These are phyloP conservation scores for Tetragnatha montana DNA, from an alignment of 2,888 invertebrate species.

Conservation along the genomic window DNA sequence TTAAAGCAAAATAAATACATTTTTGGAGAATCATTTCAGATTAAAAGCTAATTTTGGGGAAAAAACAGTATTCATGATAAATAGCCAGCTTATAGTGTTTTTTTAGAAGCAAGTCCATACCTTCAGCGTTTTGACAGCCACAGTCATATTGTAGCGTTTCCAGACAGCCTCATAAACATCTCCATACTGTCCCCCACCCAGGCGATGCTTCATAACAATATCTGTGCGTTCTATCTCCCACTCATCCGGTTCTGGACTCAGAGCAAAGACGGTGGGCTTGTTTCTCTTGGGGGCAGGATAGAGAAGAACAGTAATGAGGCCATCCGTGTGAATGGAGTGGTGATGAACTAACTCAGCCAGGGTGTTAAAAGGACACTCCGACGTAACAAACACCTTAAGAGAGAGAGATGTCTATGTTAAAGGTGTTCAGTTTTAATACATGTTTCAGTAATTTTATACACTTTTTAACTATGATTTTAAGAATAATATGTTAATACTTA, in stretches of 20 bases:
- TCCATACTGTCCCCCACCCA: slow-evolving; percentile 90
- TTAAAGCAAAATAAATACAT: no score
- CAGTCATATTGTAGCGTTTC: slow-evolving; percentile 96
- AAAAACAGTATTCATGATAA: no score
- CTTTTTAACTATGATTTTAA: no score
- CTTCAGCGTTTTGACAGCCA: slow-evolving; percentile 98
- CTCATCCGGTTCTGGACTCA: slow-evolving; percentile 83
- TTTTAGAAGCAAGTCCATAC: no score
- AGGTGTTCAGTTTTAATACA: no score
- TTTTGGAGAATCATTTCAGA: no score
- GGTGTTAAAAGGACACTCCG: slow-evolving; percentile 96
- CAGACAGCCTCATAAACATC: slow-evolving; percentile 95
- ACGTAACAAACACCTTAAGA: slow-evolving; percentile 90
- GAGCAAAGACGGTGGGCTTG: slow-evolving; percentile 81
- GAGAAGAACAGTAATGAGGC: slow-evolving; percentile 95
- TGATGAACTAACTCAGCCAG: slow-evolving; percentile 98
- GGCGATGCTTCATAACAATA: slow-evolving; percentile 97
- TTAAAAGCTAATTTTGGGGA: no score
- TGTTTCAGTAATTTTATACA: no score
- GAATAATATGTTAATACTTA: no score
- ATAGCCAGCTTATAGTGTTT: no score
- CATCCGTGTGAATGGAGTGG: slow-evolving; percentile 96
- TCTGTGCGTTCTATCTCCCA: slow-evolving; percentile 99
- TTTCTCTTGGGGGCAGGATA: slow-evolving; percentile 98
- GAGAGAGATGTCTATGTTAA: background rate